phyloP scores from a whole-genome alignment of 2,797 vertebrate genomes.

The Psittacula echo region DNA sequence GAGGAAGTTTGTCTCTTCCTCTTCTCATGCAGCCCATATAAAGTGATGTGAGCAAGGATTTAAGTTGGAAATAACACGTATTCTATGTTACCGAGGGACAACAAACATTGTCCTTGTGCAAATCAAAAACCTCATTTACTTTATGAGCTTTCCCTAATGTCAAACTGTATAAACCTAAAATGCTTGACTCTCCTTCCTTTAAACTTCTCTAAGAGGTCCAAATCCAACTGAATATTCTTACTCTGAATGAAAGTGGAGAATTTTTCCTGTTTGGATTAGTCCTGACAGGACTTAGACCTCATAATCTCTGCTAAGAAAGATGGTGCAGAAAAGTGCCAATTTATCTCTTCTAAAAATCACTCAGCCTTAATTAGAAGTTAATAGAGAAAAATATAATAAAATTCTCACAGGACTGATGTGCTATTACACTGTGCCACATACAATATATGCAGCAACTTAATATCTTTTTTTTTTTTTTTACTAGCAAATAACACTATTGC shows the following conservation, averaged over 20 bases:
- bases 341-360: neutral
- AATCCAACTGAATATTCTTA: neutral
- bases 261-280: neutral
- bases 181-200: neutral
- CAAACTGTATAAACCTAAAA: neutral
- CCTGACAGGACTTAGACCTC: neutral
- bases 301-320: neutral
- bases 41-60: neutral
- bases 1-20: neutral
- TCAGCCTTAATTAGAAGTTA: slow-evolving; percentile 3
- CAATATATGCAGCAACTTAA: neutral
- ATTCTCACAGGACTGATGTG: neutral
- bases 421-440: neutral
- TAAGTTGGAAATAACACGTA: neutral
- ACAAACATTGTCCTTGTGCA: neutral
- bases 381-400: neutral
- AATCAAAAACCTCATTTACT: neutral
- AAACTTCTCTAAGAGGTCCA: neutral
- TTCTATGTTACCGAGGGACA: neutral
- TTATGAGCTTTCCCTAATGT: neutral
- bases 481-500: neutral
- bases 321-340: neutral
- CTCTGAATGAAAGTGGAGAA: neutral
- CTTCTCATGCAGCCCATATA: neutral
- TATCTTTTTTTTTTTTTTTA: neutral